Evolutionary conservation across 2,113 vertebrate genomes (phyloP).

Genomic region (Equus quagga): DNA sequence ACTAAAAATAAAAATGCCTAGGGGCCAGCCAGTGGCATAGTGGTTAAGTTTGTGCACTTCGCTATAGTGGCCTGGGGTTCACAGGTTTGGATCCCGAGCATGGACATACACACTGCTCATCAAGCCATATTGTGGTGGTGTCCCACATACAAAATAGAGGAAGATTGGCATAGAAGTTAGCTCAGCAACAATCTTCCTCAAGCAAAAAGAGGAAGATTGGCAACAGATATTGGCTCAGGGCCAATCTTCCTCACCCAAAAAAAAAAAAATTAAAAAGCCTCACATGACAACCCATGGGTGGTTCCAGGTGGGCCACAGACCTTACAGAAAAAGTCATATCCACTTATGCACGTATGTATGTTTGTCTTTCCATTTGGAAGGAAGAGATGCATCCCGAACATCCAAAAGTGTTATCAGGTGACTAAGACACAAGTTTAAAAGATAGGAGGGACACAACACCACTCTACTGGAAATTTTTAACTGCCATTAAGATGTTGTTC

Average conservation of each 20-base stretch:
- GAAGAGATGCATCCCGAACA: background rate
- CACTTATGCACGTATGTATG: background rate
- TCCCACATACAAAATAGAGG: no score
- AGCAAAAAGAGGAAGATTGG: no score
- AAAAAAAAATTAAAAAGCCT: background rate
- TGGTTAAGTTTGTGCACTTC: no score
- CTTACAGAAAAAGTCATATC: background rate
- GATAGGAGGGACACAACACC: background rate
- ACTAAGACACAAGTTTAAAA: constrained; percentile 6
- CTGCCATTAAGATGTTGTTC: background rate
- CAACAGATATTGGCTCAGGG: no score
- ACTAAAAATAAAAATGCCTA: background rate
- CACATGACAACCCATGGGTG: background rate
- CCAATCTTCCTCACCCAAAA: no score
- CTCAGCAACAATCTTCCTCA: no score
- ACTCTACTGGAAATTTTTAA: background rate
- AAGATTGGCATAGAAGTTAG: no score
- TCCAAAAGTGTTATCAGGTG: background rate
- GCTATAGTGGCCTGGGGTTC: no score
- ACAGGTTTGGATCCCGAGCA: no score
- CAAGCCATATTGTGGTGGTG: no score
- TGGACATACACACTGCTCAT: no score
- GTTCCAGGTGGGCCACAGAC: background rate
- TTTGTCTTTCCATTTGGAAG: constrained; percentile 16
- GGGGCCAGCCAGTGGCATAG: no score